These are phyloP conservation scores for Scelioninae gen. 2 DNA, from an alignment of 2,888 invertebrate genomes.

Conservation along the genomic window DNA sequence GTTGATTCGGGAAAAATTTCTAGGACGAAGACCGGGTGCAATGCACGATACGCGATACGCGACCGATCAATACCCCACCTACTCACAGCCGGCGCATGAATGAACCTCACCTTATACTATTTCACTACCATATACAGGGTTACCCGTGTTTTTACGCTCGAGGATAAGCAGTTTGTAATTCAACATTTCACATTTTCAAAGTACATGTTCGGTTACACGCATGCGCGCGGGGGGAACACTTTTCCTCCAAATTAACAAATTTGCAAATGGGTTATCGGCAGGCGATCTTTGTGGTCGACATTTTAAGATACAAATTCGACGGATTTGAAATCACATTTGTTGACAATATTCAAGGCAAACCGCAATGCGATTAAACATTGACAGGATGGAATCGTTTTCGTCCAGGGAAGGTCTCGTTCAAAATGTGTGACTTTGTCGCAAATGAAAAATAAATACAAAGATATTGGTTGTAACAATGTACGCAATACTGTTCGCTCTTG, in stretches of 20 bases:
- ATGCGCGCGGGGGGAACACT: no score
- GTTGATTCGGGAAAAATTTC: constrained; percentile 67
- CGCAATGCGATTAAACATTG: no score
- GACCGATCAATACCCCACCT: constrained; percentile 74
- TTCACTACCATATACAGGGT: constrained; percentile 61
- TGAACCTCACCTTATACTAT: constrained; percentile 72
- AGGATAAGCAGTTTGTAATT: constrained; percentile 53
- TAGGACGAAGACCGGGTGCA: constrained; percentile 70
- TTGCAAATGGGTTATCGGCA: not conserved
- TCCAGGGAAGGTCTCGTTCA: no score
- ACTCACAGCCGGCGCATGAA: constrained; percentile 73
- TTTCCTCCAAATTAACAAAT: constrained; percentile 14
- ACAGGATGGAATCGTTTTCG: no score
- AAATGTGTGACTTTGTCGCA: no score
- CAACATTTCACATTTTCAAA: constrained; percentile 47
- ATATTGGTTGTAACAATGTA: no score
- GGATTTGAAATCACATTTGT: no score
- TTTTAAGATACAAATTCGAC: no score
- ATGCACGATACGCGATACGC: constrained; percentile 69
- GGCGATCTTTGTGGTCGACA: no score
- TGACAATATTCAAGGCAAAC: no score
- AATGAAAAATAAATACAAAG: no score
- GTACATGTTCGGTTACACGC: constrained; percentile 21
- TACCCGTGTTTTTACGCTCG: constrained; percentile 58
- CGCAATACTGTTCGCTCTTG: no score